These are phyloP conservation scores for Manduca sexta DNA, from an alignment of 1,140 invertebrate genomes.

Conservation along the genomic window DNA sequence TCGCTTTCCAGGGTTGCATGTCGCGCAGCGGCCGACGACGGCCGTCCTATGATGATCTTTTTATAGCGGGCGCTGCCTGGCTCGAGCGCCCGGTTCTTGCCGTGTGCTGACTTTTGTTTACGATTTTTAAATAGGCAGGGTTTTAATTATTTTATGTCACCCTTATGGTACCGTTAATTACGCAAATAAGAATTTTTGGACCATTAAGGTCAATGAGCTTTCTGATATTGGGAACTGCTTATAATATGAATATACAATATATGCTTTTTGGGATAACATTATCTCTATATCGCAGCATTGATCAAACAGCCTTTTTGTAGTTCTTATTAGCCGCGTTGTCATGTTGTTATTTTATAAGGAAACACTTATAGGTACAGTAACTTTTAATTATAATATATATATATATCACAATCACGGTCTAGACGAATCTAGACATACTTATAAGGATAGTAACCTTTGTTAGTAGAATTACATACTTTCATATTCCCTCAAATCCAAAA, in stretches of 20 bases:
- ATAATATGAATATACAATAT: not conserved
- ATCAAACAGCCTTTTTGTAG: slow-evolving; percentile 14
- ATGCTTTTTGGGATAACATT: not conserved
- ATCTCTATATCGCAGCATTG: not conserved
- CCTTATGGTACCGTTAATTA: too few relatives aligned
- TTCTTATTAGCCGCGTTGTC: too few relatives aligned
- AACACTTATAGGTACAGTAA: too few relatives aligned
- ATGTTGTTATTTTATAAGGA: too few relatives aligned
- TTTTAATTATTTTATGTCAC: not conserved
- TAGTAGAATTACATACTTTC: too few relatives aligned
- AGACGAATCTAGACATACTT: too few relatives aligned
- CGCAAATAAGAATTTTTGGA: too few relatives aligned
- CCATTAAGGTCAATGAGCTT: not conserved
- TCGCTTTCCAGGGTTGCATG: slow-evolving; percentile 73
- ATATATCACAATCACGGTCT: too few relatives aligned
- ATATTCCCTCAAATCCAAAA: too few relatives aligned
- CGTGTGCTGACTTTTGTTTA: slow-evolving; percentile 20
- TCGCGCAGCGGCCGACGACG: slow-evolving; percentile 62
- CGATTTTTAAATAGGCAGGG: slow-evolving; percentile 16
- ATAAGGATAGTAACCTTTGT: too few relatives aligned
- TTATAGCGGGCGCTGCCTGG: slow-evolving; percentile 70
- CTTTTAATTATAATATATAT: too few relatives aligned
- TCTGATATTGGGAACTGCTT: not conserved
- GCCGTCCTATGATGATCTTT: slow-evolving; percentile 71
- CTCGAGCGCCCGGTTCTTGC: slow-evolving; percentile 52